Evolutionary conservation across 2,797 vertebrate species (phyloP).

Genomic region (Phrynocephalus vlangalii): DNA sequence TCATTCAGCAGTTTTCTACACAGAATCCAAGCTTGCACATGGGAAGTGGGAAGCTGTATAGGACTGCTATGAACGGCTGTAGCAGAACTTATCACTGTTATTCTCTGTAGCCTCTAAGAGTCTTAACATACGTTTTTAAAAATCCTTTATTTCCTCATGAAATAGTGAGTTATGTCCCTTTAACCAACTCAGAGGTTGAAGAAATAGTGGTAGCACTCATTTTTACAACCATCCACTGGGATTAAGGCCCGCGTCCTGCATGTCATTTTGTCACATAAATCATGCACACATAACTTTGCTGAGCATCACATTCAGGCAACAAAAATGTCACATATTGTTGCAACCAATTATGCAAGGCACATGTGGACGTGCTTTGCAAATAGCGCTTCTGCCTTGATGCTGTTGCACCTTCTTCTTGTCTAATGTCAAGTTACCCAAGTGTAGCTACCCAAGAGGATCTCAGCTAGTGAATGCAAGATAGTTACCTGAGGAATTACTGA

Average conservation of each 20-base stretch:
- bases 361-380: no score
- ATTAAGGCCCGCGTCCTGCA: no score
- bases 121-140: neutral
- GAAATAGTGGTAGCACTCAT: neutral
- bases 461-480: neutral
- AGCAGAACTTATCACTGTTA: neutral
- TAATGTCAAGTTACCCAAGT: no score
- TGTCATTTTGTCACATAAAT: no score
- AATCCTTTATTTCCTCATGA: neutral
- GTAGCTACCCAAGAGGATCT: no score
- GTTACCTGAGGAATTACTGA: neutral
- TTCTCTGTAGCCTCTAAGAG: neutral
- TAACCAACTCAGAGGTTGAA: neutral
- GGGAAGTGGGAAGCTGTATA: neutral
- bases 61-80: neutral
- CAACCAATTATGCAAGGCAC: no score
- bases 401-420: no score
- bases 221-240: neutral
- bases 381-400: no score
- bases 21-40: neutral
- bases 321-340: no score
- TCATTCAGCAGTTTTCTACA: constrained; percentile 17
- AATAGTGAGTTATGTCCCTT: neutral
- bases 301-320: no score
- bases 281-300: no score